A percentile compares a stretch with the other conserved stretches of the same genome.
Conservation (phyloP, 2,113 vertebrate genomes). For the Pimephales promelas region DNA sequence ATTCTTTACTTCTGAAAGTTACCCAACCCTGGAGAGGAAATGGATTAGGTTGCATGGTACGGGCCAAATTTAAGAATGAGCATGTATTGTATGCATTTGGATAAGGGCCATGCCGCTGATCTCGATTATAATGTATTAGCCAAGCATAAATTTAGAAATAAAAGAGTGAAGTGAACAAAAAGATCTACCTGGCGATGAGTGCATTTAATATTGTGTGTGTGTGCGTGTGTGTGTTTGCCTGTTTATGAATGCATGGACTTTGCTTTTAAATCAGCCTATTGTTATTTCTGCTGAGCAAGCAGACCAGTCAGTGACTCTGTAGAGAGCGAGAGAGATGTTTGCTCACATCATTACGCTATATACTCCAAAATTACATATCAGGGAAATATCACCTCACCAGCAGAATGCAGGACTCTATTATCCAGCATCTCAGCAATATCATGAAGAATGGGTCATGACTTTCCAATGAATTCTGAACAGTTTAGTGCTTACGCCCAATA, state of each 20-base stretch:
- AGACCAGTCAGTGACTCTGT: constrained; percentile 25
- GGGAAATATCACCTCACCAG: constrained; percentile 45
- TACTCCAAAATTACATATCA: constrained; percentile 49
- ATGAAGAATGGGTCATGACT: constrained; percentile 10
- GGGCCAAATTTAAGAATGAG: constrained; percentile 33
- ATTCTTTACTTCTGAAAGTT: not conserved
- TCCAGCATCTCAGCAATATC: constrained; percentile 42
- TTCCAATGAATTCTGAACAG: constrained; percentile 44
- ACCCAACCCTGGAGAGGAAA: not conserved
- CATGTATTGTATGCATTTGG: constrained; percentile 16
- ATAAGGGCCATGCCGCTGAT: not conserved
- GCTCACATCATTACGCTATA: constrained; percentile 50
- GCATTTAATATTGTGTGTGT: not conserved
- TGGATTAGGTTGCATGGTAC: constrained; percentile 13
- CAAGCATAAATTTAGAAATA: constrained; percentile 27
- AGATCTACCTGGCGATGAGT: not conserved
- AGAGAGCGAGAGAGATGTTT: constrained; percentile 14
- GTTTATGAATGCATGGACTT: constrained; percentile 47
- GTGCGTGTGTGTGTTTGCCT: constrained; percentile 21
- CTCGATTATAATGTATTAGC: constrained; percentile 23
- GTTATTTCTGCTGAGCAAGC: constrained; percentile 54
- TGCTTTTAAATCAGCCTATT: constrained; percentile 47
- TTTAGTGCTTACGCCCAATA: not conserved
- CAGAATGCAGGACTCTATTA: constrained; percentile 36
- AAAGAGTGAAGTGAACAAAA: not conserved